phyloP scores from a whole-genome alignment of 2,888 invertebrate genomes.

The Sinentomon sp. region DNA sequence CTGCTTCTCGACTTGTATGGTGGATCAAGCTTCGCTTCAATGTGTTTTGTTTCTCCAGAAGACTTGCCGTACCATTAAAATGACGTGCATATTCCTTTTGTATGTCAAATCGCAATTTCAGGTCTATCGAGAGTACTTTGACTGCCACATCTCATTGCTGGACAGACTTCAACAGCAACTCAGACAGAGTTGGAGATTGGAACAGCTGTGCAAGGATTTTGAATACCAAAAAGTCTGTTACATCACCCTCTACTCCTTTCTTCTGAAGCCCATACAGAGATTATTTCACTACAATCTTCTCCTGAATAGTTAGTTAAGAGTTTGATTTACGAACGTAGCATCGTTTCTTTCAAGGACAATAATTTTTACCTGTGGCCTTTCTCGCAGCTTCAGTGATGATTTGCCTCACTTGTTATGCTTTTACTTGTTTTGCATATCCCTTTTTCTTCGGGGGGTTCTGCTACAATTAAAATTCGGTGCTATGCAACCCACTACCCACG shows the following conservation, averaged over 20 bases:
- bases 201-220: slow-evolving; percentile 40
- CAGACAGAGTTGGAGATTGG: slow-evolving; percentile 37
- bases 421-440: background rate
- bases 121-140: slow-evolving; percentile 40
- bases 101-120: slow-evolving; percentile 19
- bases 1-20: background rate
- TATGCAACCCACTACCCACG: too few species aligned
- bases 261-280: slow-evolving; percentile 55
- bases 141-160: slow-evolving; percentile 42
- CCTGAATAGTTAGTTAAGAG: slow-evolving; percentile 44
- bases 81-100: background rate
- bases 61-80: background rate
- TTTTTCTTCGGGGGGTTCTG: too few species aligned
- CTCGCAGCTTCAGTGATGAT: too few species aligned
- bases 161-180: slow-evolving; percentile 51
- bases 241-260: slow-evolving; percentile 50
- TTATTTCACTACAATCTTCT: slow-evolving; percentile 54
- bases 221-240: slow-evolving; percentile 62
- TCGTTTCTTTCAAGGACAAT: too few species aligned
- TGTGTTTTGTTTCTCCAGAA: too few species aligned
- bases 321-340: too few species aligned
- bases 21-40: background rate
- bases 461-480: too few species aligned
- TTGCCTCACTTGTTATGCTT: background rate
- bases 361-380: too few species aligned